A percentile compares a stretch with the other conserved stretches of the same genome.
These are phyloP conservation scores for Petaurus breviceps DNA, from an alignment of 2,113 vertebrate genomes.

Conservation along the genomic window DNA sequence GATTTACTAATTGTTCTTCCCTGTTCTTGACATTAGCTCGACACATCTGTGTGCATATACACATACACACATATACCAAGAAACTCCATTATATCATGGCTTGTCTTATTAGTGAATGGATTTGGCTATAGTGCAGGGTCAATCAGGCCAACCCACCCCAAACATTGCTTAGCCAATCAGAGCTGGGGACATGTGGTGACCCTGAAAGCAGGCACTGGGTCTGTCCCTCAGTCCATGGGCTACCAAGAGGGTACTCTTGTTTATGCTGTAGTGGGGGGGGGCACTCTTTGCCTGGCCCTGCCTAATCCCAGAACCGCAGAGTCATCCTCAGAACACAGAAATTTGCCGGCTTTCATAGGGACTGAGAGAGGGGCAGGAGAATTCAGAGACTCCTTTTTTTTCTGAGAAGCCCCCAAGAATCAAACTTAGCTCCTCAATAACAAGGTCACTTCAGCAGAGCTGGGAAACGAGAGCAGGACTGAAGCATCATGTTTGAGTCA, in stretches of 20 bases:
- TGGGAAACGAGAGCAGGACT: not conserved
- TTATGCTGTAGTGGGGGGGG: not conserved
- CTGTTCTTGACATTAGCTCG: slow-evolving; percentile 2
- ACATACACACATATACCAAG: not conserved
- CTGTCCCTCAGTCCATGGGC: not conserved
- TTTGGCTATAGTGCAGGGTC: not conserved
- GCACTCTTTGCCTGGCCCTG: not conserved
- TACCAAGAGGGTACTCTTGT: not conserved
- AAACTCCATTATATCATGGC: slow-evolving; percentile 59
- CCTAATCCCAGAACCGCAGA: not conserved
- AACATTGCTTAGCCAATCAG: not conserved
- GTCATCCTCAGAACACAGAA: not conserved
- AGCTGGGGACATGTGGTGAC: not conserved
- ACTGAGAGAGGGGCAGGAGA: not conserved
- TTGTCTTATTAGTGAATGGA: slow-evolving; percentile 35
- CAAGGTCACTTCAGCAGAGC: not conserved
- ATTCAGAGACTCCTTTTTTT: not conserved
- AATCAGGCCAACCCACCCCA: not conserved
- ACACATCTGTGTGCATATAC: not conserved
- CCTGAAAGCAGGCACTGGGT: not conserved
- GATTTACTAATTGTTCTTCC: slow-evolving; percentile 16
- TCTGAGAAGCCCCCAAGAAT: slow-evolving; percentile 3
- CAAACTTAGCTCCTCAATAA: slow-evolving; percentile 13
- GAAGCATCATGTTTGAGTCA: not conserved
- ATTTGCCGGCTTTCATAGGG: slow-evolving; percentile 11